Evolutionary conservation across 2,113 vertebrate species (phyloP).

Genomic region (Gasterosteus nipponicus): DNA sequence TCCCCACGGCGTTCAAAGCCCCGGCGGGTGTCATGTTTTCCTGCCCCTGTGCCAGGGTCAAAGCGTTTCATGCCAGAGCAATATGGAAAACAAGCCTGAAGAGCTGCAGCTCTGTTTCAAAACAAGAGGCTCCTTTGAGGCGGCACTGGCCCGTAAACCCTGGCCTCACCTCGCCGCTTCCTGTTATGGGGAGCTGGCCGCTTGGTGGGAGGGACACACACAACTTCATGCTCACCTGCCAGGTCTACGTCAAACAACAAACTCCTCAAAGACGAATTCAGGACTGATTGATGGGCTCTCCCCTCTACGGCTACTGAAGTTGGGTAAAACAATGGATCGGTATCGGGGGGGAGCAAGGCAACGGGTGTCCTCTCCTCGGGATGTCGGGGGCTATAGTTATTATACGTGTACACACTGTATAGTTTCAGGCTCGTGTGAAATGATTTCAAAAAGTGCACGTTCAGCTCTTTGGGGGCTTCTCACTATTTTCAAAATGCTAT

Average conservation of each 20-base stretch:
- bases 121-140: slow-evolving; percentile 78
- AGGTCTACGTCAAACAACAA: slow-evolving; percentile 34
- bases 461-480: neutral
- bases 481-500: neutral
- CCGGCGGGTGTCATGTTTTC: slow-evolving; percentile 73
- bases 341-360: neutral
- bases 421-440: neutral
- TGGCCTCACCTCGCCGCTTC: slow-evolving; percentile 76
- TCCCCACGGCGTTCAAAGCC: slow-evolving; percentile 66
- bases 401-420: neutral
- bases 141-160: slow-evolving; percentile 71
- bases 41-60: slow-evolving; percentile 76
- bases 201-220: slow-evolving; percentile 13
- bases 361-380: neutral
- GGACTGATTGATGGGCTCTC: slow-evolving; percentile 25
- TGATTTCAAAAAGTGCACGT: neutral
- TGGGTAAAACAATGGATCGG: neutral
- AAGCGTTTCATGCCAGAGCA: slow-evolving; percentile 69
- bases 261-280: slow-evolving; percentile 42
- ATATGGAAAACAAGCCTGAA: slow-evolving; percentile 74
- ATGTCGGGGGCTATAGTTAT: neutral
- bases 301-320: slow-evolving; percentile 5
- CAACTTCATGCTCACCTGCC: slow-evolving; percentile 49
- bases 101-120: slow-evolving; percentile 72
- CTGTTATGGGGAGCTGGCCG: slow-evolving; percentile 71